Evolutionary conservation across 2,797 vertebrate species (phyloP).

Genomic region (Sebastes steindachneri): DNA sequence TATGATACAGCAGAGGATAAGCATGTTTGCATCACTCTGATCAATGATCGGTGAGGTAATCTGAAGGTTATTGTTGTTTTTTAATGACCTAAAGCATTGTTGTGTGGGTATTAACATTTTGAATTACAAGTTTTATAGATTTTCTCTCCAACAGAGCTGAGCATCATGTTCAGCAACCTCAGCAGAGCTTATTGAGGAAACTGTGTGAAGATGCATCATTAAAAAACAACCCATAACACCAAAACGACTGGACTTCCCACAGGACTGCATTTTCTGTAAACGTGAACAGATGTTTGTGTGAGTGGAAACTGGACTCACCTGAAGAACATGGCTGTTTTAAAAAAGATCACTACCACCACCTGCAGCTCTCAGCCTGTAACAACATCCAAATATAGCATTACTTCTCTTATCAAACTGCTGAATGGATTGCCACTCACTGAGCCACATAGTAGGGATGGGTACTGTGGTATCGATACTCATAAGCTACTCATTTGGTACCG

Average conservation of each 20-base stretch:
- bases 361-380: constrained; percentile 39
- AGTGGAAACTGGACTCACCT: constrained; percentile 6
- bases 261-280: constrained; percentile 5
- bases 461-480: too few relatives aligned
- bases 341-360: constrained; percentile 54
- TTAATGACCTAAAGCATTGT: neutral
- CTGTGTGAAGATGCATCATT: neutral
- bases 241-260: constrained; percentile 9
- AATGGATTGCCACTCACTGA: neutral
- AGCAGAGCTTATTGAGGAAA: neutral
- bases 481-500: too few relatives aligned
- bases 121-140: neutral
- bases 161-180: neutral
- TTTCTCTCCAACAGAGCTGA: neutral
- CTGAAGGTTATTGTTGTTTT: constrained; percentile 22
- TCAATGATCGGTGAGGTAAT: constrained; percentile 22
- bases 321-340: neutral
- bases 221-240: neutral
- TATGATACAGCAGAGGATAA: constrained; percentile 20
- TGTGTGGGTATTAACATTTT: neutral
- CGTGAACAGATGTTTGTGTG: constrained; percentile 1
- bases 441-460: neutral
- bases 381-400: neutral
- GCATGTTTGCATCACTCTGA: constrained; percentile 3
- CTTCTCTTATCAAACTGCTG: neutral